Evolutionary conservation across 2,888 invertebrate species (phyloP).

Genomic region (Andrena trimmerana): DNA sequence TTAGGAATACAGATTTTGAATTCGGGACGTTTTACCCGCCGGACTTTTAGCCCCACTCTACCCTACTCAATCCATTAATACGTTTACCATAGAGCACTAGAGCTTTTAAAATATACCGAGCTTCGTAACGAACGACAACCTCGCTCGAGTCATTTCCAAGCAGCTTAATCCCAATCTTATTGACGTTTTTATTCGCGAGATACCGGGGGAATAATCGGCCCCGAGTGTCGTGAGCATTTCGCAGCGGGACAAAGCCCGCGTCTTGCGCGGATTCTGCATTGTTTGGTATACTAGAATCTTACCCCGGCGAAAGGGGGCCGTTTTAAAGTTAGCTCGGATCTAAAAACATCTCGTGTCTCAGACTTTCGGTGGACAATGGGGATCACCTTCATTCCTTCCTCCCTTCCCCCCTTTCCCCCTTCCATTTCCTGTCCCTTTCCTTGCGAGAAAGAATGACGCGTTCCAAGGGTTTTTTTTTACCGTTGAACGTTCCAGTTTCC

Average conservation of each 20-base stretch:
- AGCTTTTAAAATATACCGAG: too few species aligned
- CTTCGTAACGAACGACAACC: too few species aligned
- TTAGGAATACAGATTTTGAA: too few species aligned
- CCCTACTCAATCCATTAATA: too few species aligned
- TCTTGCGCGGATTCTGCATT: conserved; percentile 28
- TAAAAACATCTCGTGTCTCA: conserved; percentile 31
- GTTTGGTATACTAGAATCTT: conserved; percentile 19
- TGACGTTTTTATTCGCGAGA: not conserved
- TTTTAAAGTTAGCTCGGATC: conserved; percentile 26
- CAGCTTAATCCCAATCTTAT: conserved; percentile 2
- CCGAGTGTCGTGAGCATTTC: conserved; percentile 20
- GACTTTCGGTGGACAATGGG: conserved; percentile 44
- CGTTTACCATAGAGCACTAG: too few species aligned
- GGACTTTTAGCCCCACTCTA: too few species aligned
- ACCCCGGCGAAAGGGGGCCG: conserved; percentile 7
- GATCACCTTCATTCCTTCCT: not conserved
- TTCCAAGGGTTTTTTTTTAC: conserved; percentile 61
- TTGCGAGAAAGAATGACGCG: conserved; percentile 45
- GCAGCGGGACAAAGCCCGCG: conserved; percentile 20
- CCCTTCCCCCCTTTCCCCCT: not conserved
- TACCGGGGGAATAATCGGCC: not conserved
- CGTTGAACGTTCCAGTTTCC: conserved; percentile 67
- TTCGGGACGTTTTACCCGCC: too few species aligned
- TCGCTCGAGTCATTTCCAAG: not conserved
- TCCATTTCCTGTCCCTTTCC: conserved; percentile 23